Evolutionary conservation across 2,888 invertebrate genomes (phyloP), one percentile per base, ranked within the genome.

Genomic region (Megaustenia siamemsis): DNA sequence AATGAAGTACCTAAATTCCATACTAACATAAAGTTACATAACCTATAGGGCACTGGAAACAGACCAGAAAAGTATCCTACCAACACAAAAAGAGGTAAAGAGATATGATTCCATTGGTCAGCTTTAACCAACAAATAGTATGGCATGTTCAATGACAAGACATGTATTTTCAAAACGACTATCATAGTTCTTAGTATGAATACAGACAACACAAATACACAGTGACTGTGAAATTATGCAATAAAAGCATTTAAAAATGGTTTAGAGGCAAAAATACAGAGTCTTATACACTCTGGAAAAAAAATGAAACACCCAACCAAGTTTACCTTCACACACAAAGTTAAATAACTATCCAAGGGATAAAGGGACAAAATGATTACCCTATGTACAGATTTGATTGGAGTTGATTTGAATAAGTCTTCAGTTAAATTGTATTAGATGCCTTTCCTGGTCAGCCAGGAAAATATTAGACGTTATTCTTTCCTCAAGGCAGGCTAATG

Each of bases 1-100:
- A 79, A 79, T 66, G 49, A 79, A 79, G 66, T 1, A 40, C 38
- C 35, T 53, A 53, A 79, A 79, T 32, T 53, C 53, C 82, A 60
- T 32, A 66, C 76, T 77, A 83, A 66, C 45, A 49, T 24, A 77
- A 83, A 28, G 60, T 43, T 38, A 83, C 77, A 82, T 91, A 93
- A 90, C 88, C 92, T 86, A 88, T 89, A 93, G 6, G 93, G 93
- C 10, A 90, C 85, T 60, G 92, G 92, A 87, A 90, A 93, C 80
- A 90, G 89, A 49, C 91, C 91, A 84, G 90, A 91, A 88, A 90
- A 93, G 87, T 91, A 91, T 28, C 90, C 90, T 86, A 89, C 89
- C 56, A 91, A 79, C n/a, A 89, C 71, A 84, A 86, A 86, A n/a
- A 88, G 82, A 66, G 89, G 86, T 53, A 91, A 87, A 82, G 88